A percentile compares a stretch with the other conserved stretches of the same genome.
Evolutionary conservation across 37 sponge, comb jelly and placozoan genomes (phyloP).

Genomic region (Lycopodina hypogea): DNA sequence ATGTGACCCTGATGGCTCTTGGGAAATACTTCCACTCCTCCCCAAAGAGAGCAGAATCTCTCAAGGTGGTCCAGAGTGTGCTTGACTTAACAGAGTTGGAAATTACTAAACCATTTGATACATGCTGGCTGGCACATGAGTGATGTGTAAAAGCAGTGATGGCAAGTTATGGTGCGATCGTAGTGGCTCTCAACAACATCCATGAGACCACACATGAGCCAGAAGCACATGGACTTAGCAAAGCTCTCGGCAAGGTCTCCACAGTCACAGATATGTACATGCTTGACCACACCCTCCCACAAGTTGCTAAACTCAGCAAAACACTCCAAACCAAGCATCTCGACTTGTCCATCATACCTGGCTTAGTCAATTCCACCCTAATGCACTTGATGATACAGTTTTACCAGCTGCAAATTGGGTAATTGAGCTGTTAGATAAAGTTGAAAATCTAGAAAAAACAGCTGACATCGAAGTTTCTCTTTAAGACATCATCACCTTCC

Average conservation of each 20-base stretch:
- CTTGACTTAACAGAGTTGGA: too few species aligned
- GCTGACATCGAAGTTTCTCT: too few species aligned
- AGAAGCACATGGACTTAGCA: not conserved
- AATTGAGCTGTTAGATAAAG: too few species aligned
- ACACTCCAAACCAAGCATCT: too few species aligned
- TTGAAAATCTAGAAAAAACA: too few species aligned
- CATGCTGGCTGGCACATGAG: too few species aligned
- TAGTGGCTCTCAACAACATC: constrained; percentile 25
- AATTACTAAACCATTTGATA: constrained; percentile 55
- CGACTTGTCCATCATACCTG: constrained; percentile 57
- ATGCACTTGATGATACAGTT: constrained; percentile 71
- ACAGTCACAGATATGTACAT: constrained; percentile 10
- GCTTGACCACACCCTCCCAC: not conserved
- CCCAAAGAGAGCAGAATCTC: too few species aligned
- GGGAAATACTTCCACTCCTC: constrained; percentile 39
- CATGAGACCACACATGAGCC: constrained; percentile 49
- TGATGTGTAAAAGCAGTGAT: constrained; percentile 71
- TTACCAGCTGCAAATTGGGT: too few species aligned
- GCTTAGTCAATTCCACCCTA: constrained; percentile 58
- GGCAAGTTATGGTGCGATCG: constrained; percentile 53
- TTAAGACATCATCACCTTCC: too few species aligned
- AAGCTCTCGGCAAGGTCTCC: not conserved
- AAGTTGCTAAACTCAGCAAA: constrained; percentile 54
- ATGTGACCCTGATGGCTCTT: too few species aligned
- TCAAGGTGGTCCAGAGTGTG: too few species aligned